Base-by-base conservation (phyloP, 2,888 invertebrate species). In the Ophioninae sp. region DNA sequence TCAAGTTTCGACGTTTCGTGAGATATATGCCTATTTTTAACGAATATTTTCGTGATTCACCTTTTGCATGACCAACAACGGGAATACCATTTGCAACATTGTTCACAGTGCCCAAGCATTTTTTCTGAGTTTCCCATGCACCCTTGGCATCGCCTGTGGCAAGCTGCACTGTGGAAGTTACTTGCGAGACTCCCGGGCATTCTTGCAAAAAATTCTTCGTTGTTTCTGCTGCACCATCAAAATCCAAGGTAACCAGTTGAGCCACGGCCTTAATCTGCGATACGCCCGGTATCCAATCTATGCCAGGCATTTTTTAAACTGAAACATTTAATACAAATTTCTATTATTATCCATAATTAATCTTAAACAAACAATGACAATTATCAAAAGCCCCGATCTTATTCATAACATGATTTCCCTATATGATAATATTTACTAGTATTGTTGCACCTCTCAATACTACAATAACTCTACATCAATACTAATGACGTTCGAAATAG, bases 211-310 rank as follows among this genome's bases (percentile, higher is more conserved):
- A 67, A 20, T 67, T 67, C 21, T 21, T 41, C 5, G 67, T 41
- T 7, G 67, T 67, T 67, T 21, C 41, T 21, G 1, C 10, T 21
- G 67, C 67, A 21, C 67, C 67, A 1, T 67, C 67, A 21, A 10
- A 20, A 21, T 67, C 67, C 8, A 39, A 39, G 41, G 67, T 67
- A 21, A 20, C 20, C 21, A 21, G 41, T 41, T 67, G 67, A 67
- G 20, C 41, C 5, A 67, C 8, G 21, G 67, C 39, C 44, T 67
- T 67, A 5, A 67, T 41, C 21, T 67, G 67, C 41, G 67, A 67
- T 0, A 67, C 67, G 41, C 67, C 67, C 21, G 67, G 67, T 67
- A 67, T 67, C 67, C 67, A 67, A 41, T 67, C 67, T 10, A 67
- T 44, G 21, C 67, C 67, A 6, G 67, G 67, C 67, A 67, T 67